These are phyloP conservation scores for Tetrax tetrax DNA, from an alignment of 2,113 vertebrate genomes.

Conservation along the genomic window DNA sequence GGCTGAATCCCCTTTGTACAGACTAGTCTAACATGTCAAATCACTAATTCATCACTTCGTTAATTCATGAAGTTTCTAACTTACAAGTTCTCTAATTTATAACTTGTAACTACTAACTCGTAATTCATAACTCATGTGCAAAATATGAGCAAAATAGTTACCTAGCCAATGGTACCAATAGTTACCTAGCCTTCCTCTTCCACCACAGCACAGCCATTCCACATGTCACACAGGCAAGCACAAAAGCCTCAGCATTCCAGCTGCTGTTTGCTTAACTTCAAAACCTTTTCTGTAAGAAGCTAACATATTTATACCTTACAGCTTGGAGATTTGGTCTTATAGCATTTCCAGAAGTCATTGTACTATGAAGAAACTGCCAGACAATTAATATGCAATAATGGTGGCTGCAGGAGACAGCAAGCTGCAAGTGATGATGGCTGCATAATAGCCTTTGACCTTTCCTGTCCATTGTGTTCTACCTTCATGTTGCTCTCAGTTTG, in stretches of 20 bases:
- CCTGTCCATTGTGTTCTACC: neutral
- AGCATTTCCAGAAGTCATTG: neutral
- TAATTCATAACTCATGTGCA: neutral
- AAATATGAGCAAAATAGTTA: neutral
- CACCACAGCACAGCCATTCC: fast-evolving
- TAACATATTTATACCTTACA: neutral
- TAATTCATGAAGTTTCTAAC: neutral
- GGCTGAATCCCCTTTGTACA: neutral
- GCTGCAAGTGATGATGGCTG: neutral
- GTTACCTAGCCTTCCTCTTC: neutral
- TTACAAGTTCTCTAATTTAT: neutral
- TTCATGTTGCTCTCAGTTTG: neutral
- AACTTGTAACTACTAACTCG: neutral
- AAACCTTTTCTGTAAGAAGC: neutral
- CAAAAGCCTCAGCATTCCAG: neutral
- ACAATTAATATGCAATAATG: neutral
- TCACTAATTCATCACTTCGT: neutral
- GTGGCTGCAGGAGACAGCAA: neutral
- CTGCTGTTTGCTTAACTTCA: neutral
- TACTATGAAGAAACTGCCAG: neutral
- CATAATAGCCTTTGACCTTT: neutral
- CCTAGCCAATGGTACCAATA: neutral
- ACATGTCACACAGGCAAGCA: neutral
- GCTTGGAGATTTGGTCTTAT: neutral
- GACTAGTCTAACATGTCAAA: neutral